Percentiles rank a stretch among this genome's conserved stretches.
Evolutionary conservation across 2,888 invertebrate genomes (phyloP).

Genomic region (Anthophora plumipes): DNA sequence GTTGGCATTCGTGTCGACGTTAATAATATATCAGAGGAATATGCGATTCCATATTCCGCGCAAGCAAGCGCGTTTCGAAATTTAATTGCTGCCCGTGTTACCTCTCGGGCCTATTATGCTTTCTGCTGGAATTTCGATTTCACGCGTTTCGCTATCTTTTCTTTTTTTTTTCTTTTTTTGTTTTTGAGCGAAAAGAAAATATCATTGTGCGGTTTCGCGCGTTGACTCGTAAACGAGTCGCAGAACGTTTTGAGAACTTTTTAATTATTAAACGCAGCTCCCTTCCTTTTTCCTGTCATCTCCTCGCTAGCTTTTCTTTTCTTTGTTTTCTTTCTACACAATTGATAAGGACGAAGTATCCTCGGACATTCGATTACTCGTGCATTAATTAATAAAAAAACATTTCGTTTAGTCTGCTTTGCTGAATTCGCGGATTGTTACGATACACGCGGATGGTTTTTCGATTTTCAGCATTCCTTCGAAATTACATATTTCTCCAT

Average conservation of each 20-base stretch:
- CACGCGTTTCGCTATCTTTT: constrained; percentile 4
- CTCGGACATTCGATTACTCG: constrained; percentile 9
- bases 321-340: too few species aligned
- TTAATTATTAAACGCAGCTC: neutral
- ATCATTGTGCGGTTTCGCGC: constrained; percentile 36
- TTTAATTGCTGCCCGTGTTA: neutral
- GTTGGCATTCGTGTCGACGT: neutral
- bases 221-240: neutral
- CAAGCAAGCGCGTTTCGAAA: neutral
- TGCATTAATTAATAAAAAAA: neutral
- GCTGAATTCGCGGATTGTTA: neutral
- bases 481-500: neutral
- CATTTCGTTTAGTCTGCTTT: constrained; percentile 16
- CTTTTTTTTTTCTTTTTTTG: too few species aligned
- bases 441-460: neutral
- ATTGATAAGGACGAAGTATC: constrained; percentile 18
- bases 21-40: neutral
- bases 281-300: neutral
- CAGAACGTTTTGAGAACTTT: neutral
- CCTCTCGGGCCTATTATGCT: neutral
- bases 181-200: constrained; percentile 8
- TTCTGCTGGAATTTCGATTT: neutral
- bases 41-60: neutral
- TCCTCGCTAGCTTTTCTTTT: neutral
- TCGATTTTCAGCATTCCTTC: neutral